phyloP scores from a whole-genome alignment of 1,140 invertebrate genomes.

The Phortica variegata region DNA sequence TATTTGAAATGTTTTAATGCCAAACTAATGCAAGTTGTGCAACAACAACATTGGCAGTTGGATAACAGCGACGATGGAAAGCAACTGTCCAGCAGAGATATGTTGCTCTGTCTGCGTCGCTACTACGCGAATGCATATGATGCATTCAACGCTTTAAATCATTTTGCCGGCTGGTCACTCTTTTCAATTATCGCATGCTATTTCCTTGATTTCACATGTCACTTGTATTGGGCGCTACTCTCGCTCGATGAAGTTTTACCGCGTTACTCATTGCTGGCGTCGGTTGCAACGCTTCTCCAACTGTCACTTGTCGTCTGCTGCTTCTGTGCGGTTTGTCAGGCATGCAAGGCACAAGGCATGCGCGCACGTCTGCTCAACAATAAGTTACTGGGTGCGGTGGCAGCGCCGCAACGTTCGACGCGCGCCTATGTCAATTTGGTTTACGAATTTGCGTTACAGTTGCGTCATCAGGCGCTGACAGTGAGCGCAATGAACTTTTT shows the following conservation, averaged over 20 bases:
- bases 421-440: conserved; percentile 5
- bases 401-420: not conserved
- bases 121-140: conserved; percentile 7
- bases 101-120: conserved; percentile 3
- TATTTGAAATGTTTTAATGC: conserved; percentile 1
- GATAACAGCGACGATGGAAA: conserved; percentile 3
- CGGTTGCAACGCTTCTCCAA: not conserved
- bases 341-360: not conserved
- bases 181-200: conserved; percentile 6
- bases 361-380: not conserved
- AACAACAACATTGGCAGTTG: not conserved
- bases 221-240: conserved; percentile 14
- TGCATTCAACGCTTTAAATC: conserved; percentile 1
- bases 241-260: conserved; percentile 7
- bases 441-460: conserved; percentile 10
- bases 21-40: conserved; percentile 12
- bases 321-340: conserved; percentile 2
- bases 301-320: not conserved
- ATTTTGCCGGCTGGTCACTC: conserved; percentile 14
- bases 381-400: not conserved
- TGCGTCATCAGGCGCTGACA: conserved; percentile 2
- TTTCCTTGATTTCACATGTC: conserved; percentile 16
- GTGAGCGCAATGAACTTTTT: conserved; percentile 9
- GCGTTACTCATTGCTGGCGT: not conserved
- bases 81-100: conserved; percentile 2